phyloP scores from a whole-genome alignment of 2,888 invertebrate genomes.

The Caradrina kadenii region DNA sequence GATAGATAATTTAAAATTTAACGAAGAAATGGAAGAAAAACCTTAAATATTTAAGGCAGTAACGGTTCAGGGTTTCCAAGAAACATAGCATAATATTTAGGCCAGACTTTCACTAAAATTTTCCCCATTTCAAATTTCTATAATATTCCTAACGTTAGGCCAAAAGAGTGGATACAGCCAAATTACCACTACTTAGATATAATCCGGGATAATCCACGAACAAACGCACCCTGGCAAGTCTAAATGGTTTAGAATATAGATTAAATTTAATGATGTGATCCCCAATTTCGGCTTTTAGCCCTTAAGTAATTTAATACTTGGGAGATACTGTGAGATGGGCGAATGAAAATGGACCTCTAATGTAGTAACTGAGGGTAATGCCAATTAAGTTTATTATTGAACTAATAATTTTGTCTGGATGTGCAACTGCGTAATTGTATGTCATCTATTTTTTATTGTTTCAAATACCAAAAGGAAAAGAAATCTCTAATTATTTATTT shows the following conservation, averaged over 20 bases:
- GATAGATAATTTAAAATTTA: not conserved
- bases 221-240: constrained; percentile 75
- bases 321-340: constrained; percentile 58
- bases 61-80: not conserved
- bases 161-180: constrained; percentile 65
- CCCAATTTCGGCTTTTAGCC: constrained; percentile 79
- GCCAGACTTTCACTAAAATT: not conserved
- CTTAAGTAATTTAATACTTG: constrained; percentile 72
- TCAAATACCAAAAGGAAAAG: no score
- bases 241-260: constrained; percentile 84
- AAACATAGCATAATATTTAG: not conserved
- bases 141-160: constrained; percentile 37
- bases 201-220: constrained; percentile 81
- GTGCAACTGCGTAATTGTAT: constrained; percentile 3
- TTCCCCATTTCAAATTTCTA: not conserved
- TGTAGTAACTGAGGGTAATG: constrained; percentile 30
- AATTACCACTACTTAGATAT: constrained; percentile 82
- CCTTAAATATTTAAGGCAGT: not conserved
- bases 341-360: constrained; percentile 50
- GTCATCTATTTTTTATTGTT: not conserved
- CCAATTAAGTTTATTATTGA: constrained; percentile 35
- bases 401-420: constrained; percentile 15
- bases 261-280: constrained; percentile 85
- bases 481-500: no score
- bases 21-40: not conserved